A percentile compares a stretch with the other conserved stretches of the same genome.
These are phyloP conservation scores for Scrobipalpa costella DNA, from an alignment of 2,888 invertebrate species.

Conservation along the genomic window DNA sequence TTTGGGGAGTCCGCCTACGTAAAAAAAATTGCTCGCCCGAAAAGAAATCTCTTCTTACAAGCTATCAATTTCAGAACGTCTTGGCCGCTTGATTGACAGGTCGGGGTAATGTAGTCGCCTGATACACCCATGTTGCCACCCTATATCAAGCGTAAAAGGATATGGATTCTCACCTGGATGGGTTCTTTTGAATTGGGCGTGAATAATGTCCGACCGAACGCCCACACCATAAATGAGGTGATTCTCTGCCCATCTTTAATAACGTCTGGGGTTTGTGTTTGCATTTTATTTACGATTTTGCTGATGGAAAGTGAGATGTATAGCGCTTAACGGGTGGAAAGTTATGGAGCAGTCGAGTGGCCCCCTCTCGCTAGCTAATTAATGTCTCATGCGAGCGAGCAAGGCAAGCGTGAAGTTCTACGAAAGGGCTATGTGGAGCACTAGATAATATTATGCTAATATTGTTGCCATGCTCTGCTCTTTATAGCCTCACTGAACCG, in stretches of 20 bases:
- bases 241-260: constrained; percentile 41
- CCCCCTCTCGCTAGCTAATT: constrained; percentile 24
- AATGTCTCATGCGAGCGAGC: constrained; percentile 25
- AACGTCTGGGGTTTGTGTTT: constrained; percentile 22
- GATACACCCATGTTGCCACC: constrained; percentile 42
- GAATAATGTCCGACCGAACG: constrained; percentile 47
- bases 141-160: constrained; percentile 54
- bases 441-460: constrained; percentile 19
- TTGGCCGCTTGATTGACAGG: constrained; percentile 64
- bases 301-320: constrained; percentile 20
- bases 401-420: constrained; percentile 20
- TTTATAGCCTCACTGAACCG: constrained; percentile 4
- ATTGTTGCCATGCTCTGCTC: constrained; percentile 9
- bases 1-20: constrained; percentile 17
- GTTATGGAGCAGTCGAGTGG: constrained; percentile 28
- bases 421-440: constrained; percentile 10
- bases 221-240: constrained; percentile 48
- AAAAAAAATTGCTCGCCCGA: background rate
- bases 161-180: constrained; percentile 54
- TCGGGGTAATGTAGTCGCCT: constrained; percentile 54
- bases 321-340: constrained; percentile 20
- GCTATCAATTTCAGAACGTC: constrained; percentile 64
- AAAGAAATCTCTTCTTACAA: constrained; percentile 44
- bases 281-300: constrained; percentile 14
- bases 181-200: constrained; percentile 55